phyloP scores from a whole-genome alignment of 2,888 invertebrate genomes.

The Unio delphinus region DNA sequence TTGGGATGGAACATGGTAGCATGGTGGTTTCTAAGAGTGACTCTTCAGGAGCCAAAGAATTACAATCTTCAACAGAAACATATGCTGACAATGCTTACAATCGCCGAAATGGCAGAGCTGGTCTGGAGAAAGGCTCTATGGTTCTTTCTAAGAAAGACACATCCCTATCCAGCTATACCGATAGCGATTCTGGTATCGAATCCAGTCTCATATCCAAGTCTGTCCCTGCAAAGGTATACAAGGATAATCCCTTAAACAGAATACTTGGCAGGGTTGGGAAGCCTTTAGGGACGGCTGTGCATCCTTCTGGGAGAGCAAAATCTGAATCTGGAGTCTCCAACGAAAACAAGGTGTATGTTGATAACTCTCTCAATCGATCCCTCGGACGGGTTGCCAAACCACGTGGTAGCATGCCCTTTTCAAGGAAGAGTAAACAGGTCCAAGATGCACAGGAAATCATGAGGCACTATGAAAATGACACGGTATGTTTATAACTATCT shows the following conservation, averaged over 20 bases:
- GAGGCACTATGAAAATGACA: neutral
- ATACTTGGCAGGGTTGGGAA: slow-evolving; percentile 12
- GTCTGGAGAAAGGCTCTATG: slow-evolving; percentile 6
- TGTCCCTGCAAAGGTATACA: slow-evolving; percentile 9
- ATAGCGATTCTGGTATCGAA: no score
- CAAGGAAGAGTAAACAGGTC: slow-evolving; percentile 1
- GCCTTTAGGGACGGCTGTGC: slow-evolving; percentile 14
- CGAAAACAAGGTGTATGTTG: slow-evolving; percentile 8
- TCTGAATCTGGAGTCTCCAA: neutral
- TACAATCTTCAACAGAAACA: slow-evolving; percentile 3
- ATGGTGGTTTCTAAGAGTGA: slow-evolving; percentile 1
- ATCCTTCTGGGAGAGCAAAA: neutral
- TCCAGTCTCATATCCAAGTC: neutral
- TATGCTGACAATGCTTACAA: slow-evolving; percentile 20
- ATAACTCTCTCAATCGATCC: slow-evolving; percentile 16
- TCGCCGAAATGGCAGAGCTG: slow-evolving; percentile 11
- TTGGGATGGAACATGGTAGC: slow-evolving; percentile 12
- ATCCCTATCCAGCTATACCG: no score
- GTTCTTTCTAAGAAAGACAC: no score
- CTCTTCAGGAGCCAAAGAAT: no score
- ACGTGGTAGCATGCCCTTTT: slow-evolving; percentile 12
- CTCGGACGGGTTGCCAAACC: slow-evolving; percentile 18
- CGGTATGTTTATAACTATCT: no score
- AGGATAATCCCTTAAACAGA: slow-evolving; percentile 14
- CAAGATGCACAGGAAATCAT: neutral